Evolutionary conservation across 2,113 vertebrate species (phyloP), one percentile per base, ranked within the genome.

Genomic region (human (Homo sapiens)): DNA sequence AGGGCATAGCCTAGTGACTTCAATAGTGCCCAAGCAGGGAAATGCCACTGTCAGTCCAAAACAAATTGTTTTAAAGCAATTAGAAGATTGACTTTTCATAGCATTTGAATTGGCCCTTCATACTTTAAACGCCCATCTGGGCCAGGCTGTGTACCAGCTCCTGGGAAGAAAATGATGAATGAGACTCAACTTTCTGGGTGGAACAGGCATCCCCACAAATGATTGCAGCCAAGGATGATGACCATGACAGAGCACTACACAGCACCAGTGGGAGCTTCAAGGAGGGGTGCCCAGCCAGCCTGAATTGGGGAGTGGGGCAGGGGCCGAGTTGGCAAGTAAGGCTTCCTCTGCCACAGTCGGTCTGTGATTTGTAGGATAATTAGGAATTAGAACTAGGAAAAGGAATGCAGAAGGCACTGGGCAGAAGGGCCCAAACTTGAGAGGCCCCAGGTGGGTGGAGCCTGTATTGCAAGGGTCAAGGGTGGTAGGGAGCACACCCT

Each of bases 401-500:
- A n/a, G 25, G 35, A 17, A 3, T 13, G 0, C 20, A 0, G 86
- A 30, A 52, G 43, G 11, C 10, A 4, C 55, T 22, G 52, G 35
- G 14, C 35, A 73, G 79, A 82, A 48, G 10, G 8, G 10, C 45
- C 48, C 4, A 1, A 16, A 22, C 13, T 1, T 6, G 12, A 40
- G 43, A 73, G 25, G 68, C 57, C 23, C 11, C 43, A 2, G 61
- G 14, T 3, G 55, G 40, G 35, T 8, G 5, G 43, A 32, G 20
- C 40, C 64, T 43, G 38, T 3, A 0, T 10, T 25, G 17, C 8
- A 38, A 8, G 20, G 3, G 9, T 25, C 8, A 38, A 8, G 20
- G 4, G 13, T 20, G 2, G 59, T 0, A 22, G 79, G 48, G 20
- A 12, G 8, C 16, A 12, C 0, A 0, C 13, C 16, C 14, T 25